Evolutionary conservation across 1,140 invertebrate genomes (phyloP), one percentile per base, ranked within the genome.

Genomic region (Drosophila miranda): DNA sequence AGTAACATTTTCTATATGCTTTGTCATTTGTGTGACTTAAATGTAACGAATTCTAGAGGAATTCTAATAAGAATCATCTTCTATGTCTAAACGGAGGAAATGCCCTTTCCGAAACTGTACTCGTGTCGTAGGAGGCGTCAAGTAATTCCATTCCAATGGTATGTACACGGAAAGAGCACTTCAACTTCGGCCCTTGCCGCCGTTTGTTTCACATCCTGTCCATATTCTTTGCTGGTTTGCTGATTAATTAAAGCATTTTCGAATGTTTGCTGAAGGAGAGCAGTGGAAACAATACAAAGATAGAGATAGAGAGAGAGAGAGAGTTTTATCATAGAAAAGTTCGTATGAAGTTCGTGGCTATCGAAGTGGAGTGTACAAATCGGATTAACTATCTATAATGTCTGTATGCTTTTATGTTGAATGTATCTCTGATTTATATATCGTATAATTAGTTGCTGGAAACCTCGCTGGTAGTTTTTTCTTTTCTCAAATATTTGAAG

Each of bases 391-490:
- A 74, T 63, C 61, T 66, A 52, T 69, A 70, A 69, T 75, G 66
- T 71, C 54, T 68, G 63, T 46, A 34, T 73, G 30, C 30, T 34
- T 34, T 34, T 3, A 11, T 34, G 23, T 67, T 54, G 57, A 61
- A 51, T 78, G 67, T 45, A 48, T 51, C 42, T 64, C 44, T 60
- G 58, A 49, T 50, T 49, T 74, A 61, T 58, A 86, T 86, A 81
- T 75, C 57, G 72, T 82, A 77, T 86, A 81, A 70, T 78, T 64
- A 86, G 48, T 82, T 87, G 62, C 66, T 82, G 82, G 82, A 87
- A 87, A 87, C 82, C 82, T 87, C 83, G 62, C 83, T 87, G 83
- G 77, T 87, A 84, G 78, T 78, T 78, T 51, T 55, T 61, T 76
- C 55, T 60, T 60, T 38, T 23, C 43, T 43, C 23, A 26, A 26